Percentiles rank a stretch among this genome's conserved stretches.
Evolutionary conservation across 2,797 vertebrate species (phyloP).

Genomic region (Eulemur coronatus): DNA sequence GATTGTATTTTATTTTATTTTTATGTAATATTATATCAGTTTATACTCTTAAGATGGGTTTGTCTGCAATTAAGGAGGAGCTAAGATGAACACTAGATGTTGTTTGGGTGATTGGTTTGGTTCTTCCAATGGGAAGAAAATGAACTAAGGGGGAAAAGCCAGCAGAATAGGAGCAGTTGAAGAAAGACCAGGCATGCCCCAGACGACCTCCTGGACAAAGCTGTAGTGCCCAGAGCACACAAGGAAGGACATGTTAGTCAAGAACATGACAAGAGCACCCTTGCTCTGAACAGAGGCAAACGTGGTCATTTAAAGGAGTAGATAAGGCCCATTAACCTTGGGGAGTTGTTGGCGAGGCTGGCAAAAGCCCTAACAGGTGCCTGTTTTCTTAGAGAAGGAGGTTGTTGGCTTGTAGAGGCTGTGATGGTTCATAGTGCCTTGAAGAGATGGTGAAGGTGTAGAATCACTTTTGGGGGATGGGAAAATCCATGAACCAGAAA

Average conservation of each 20-base stretch:
- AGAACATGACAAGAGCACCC: neutral
- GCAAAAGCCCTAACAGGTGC: neutral
- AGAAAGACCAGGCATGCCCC: neutral
- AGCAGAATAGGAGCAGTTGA: neutral
- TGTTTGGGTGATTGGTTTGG: neutral
- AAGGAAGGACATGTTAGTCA: neutral
- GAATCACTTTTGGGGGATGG: neutral
- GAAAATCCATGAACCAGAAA: neutral
- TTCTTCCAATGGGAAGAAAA: neutral
- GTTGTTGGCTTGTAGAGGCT: neutral
- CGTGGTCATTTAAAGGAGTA: neutral
- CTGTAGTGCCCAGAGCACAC: neutral
- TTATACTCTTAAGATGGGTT: neutral
- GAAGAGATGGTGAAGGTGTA: neutral
- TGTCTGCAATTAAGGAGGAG: neutral
- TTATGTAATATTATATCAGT: neutral
- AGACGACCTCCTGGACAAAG: neutral
- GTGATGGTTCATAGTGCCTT: neutral
- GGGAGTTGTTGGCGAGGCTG: neutral
- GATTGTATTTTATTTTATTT: neutral
- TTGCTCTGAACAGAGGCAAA: neutral
- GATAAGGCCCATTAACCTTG: neutral
- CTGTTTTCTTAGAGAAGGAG: neutral
- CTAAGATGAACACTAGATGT: neutral
- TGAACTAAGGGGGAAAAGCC: neutral